Evolutionary conservation across 1,140 invertebrate genomes (phyloP).

Genomic region (Drosophila nebulosa): DNA sequence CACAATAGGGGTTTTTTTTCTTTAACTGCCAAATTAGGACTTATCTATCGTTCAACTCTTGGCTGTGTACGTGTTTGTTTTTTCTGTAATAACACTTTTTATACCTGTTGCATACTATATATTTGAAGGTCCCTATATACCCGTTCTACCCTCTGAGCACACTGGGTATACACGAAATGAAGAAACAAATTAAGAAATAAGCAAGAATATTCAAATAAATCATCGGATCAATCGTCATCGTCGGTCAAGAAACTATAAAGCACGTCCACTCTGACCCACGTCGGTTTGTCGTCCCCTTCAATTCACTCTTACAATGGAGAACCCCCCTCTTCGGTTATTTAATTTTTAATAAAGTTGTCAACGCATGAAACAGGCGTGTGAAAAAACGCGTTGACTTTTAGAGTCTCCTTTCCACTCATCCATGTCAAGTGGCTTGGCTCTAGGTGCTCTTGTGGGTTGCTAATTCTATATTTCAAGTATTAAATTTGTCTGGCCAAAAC

Average conservation of each 20-base stretch:
- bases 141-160: background rate
- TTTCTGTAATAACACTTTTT: too few species aligned
- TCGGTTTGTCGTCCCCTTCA: background rate
- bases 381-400: conserved; percentile 28
- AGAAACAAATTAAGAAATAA: conserved; percentile 35
- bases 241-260: conserved; percentile 78
- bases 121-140: background rate
- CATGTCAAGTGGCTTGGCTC: conserved; percentile 11
- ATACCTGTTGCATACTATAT: too few species aligned
- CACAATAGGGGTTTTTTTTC: too few species aligned
- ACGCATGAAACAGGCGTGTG: conserved; percentile 68
- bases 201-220: conserved; percentile 69
- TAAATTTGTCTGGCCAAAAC: conserved; percentile 31
- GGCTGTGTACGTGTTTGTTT: too few species aligned
- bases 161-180: conserved; percentile 6
- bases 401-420: background rate
- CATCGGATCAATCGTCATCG: conserved; percentile 61
- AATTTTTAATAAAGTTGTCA: conserved; percentile 76
- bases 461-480: conserved; percentile 27
- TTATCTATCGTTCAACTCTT: too few species aligned
- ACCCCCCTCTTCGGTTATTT: conserved; percentile 30
- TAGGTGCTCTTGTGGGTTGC: conserved; percentile 19
- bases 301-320: conserved; percentile 37
- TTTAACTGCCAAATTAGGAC: too few species aligned
- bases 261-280: conserved; percentile 48